Evolutionary conservation across 2,888 invertebrate species (phyloP), one percentile per base, ranked within the genome.

Genomic region (Tenthredo scrophulariae): DNA sequence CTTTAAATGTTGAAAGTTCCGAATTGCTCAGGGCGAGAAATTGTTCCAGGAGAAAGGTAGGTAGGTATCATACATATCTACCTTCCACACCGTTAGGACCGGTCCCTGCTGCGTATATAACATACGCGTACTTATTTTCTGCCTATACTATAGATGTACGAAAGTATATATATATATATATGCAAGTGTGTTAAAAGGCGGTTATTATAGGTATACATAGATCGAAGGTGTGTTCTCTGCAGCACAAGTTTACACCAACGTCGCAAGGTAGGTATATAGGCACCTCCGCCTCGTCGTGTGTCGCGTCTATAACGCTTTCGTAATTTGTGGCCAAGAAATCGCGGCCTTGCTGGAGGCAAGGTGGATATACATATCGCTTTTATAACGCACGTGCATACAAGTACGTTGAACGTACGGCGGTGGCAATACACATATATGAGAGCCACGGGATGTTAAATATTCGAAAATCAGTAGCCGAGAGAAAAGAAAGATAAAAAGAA

Each of bases 341-440:
- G 88, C 90, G 91, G 89, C 91, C 91, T 92, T 92, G 92, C 92
- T 91, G 89, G 88, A 90, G 90, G 91, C 91, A 91, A 91, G 91
- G 91, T 91, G 88, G 88, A 88, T 88, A 87, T n/a, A n/a, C n/a
- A n/a, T 87, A 89, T 83, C 67, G 65, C 43, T 18, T 29, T 46
- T 46, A 77, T 77, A 77, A 77, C 77, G 77, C 33, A 67, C 29
- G 67, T 18, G 67, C 33, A 33, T 29, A n/a, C n/a, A 22, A 58
- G n/a, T 7, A 22, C 58, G 65, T 67, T 67, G 67, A 67, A 67
- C 67, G 67, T 5, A 22, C 54, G 54, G 54, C 54, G 6, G 54
- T 54, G 7, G 50, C 50, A 50, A n/a, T 26, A 62, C 13, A n/a
- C 22, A 26, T 22, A 62, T 22, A 26, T 62, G n/a, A n/a, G n/a